Evolutionary conservation across 2,113 vertebrate genomes (phyloP).

Genomic region (Pluvianellus socialis): DNA sequence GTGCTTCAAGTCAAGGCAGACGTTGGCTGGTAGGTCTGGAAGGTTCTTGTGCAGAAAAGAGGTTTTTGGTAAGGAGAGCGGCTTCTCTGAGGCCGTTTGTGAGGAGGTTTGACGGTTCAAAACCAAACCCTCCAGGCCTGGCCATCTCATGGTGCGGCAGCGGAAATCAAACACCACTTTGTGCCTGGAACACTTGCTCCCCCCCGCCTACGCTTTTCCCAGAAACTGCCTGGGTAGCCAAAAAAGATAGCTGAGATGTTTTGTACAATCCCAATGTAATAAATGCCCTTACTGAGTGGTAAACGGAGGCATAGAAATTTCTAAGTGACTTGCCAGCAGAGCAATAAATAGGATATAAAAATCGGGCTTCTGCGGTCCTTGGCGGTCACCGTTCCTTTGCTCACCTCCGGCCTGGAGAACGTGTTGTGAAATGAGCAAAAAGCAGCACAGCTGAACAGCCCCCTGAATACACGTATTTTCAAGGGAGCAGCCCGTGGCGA

Average conservation of each 20-base stretch:
- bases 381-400: not conserved
- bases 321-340: not conserved
- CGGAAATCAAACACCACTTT: not conserved
- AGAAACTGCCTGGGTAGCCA: not conserved
- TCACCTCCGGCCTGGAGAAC: not conserved
- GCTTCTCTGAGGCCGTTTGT: not conserved
- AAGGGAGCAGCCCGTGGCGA: not conserved
- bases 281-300: not conserved
- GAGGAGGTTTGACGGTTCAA: not conserved
- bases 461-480: no score
- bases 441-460: not conserved
- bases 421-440: not conserved
- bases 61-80: not conserved
- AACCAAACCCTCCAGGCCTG: not conserved
- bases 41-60: not conserved
- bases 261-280: not conserved
- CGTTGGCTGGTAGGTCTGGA: not conserved
- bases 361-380: not conserved
- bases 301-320: not conserved
- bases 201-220: not conserved
- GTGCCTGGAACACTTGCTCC: not conserved
- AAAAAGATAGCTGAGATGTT: not conserved
- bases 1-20: not conserved
- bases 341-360: not conserved
- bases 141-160: not conserved